Base-by-base conservation (phyloP, 2,797 vertebrate species). In the Vipera ursinii region DNA sequence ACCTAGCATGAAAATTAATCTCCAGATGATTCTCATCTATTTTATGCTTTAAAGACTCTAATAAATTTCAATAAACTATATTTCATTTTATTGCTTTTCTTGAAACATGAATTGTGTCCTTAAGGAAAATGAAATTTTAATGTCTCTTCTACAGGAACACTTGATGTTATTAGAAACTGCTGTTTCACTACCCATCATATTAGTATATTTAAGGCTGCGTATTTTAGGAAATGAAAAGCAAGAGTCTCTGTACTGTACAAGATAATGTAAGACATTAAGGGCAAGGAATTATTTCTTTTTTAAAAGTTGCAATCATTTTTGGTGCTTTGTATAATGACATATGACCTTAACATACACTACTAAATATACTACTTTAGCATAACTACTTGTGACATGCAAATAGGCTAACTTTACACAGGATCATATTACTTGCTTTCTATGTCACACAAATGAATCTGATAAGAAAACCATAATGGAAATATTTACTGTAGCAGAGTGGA, bases 371-470 rank as follows among this genome's bases (percentile, higher is more conserved):
- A 92, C 94, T 95, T 96, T 96, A 95, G 91, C 90, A 65, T 28
- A 90, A 89, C 93, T 96, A 93, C 87, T 95, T 95, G 96, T 96
- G 96, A 96, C 93, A 93, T 0, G 93, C 92, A 95, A 92, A 97
- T 98, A 98, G 98, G 97, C 97, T 95, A 94, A 96, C 95, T 91
- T 86, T 96, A 97, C 96, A 96, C 95, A 97, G 95, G 96, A 94
- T 96, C 97, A 96, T 95, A 97, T 96, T 96, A 96, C 96, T 95
- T 92, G 94, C 95, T 97, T 97, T 98, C 97, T 97, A 98, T 98
- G 97, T 97, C 95, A 97, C 94, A 97, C 96, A 97, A 97, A 98
- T 97, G 97, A 97, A 96, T 97, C 95, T 96, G 94, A 97, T 96
- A 97, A 96, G 94, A 97, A 98, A 98, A 97, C 96, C 95, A 53